Base-by-base conservation (phyloP, 2,113 vertebrate genomes). In the Varanus salvator region DNA sequence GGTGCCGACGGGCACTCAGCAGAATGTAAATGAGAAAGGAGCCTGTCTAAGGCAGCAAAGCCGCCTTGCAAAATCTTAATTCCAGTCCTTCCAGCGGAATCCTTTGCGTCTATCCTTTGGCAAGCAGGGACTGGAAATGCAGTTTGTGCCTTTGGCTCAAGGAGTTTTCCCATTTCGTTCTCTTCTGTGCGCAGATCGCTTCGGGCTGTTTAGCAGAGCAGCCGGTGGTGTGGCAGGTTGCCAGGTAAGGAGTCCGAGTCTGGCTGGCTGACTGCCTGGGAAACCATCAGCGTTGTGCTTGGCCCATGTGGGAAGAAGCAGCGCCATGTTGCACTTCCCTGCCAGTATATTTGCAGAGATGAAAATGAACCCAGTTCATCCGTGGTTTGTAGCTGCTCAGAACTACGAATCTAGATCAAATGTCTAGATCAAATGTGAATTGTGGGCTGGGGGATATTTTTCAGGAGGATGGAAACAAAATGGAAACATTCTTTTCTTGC, bases 181-280 rank as follows among this genome's bases (percentile, higher is more conserved):
- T 27, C 29, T 31, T 29, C 57, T 31, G 54, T 4, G 17, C 1
- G 6, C 17, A 3, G 52, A 64, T 21, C 60, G 11, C 31, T 60
- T 38, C 72, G 29, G 85, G 72, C 52, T 44, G 14, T 64, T 86
- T 12, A 3, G 85, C 34, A 48, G 23, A 9, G 34, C 57, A 77
- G 74, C 54, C 74, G 2, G 25, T 77, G 72, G 72, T 6, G 54
- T 78, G 85, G 85, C 57, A 31, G 57, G 34, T 78, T 4, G 54
- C 85, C 85, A 77, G 85, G n/a, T 86, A 76, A 76, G 54, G 69
- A 86, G 74, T 44, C n/a, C 6, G 52, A 75, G 72, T 74, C 84
- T 85, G 84, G 69, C 72, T 86, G 85, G 72, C 54, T 34, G 54
- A 21, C 6, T 2, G 54, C 23, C 34, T 60, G 72, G 72, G 85